phyloP scores from a whole-genome alignment of 2,888 invertebrate species.

The Macrophya annulata region DNA sequence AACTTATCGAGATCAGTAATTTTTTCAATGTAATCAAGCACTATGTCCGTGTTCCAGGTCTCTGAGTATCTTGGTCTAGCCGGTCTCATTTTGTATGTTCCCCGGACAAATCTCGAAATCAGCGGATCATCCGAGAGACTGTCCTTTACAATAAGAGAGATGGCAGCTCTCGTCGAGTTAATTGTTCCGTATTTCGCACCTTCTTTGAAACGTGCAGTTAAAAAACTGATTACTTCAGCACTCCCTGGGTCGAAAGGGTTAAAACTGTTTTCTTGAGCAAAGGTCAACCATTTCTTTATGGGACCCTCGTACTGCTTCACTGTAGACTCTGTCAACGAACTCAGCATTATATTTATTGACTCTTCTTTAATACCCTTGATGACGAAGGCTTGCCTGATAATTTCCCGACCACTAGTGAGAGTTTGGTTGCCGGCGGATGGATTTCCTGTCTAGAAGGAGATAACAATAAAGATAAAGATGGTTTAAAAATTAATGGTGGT shows the following conservation, averaged over 20 bases:
- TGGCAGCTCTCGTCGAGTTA: conserved; percentile 65
- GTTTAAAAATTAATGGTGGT: conserved; percentile 50
- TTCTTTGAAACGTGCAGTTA: conserved; percentile 56
- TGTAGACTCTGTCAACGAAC: conserved; percentile 60
- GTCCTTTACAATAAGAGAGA: conserved; percentile 62
- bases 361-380: conserved; percentile 57
- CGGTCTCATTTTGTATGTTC: conserved; percentile 62
- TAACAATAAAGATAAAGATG: conserved; percentile 46
- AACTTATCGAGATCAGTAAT: conserved; percentile 39
- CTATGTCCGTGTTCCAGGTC: conserved; percentile 66
- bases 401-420: conserved; percentile 54
- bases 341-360: conserved; percentile 53
- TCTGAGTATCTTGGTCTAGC: conserved; percentile 62
- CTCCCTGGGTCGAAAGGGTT: conserved; percentile 25
- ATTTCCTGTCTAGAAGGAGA: conserved; percentile 57
- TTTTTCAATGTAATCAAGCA: conserved; percentile 46
- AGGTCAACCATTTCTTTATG: conserved; percentile 61
- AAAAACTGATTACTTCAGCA: conserved; percentile 54
- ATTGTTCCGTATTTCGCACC: conserved; percentile 63
- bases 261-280: conserved; percentile 55
- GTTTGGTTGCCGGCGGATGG: conserved; percentile 50
- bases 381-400: conserved; percentile 59
- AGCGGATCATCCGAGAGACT: conserved; percentile 60
- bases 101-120: conserved; percentile 65
- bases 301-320: conserved; percentile 61